phyloP scores from a whole-genome alignment of 2,113 vertebrate species.

The Nibea albiflora region DNA sequence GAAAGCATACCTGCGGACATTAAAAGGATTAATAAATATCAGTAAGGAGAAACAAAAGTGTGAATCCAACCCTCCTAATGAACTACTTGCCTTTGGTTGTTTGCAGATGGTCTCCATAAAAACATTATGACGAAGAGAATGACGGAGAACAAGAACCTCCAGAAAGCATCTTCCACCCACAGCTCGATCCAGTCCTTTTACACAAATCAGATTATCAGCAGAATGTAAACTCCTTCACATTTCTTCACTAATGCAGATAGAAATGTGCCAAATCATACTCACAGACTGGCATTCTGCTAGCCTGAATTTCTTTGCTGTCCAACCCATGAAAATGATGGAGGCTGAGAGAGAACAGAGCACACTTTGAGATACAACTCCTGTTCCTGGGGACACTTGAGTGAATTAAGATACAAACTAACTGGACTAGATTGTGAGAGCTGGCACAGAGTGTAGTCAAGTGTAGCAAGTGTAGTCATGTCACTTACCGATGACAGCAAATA shows the following conservation, averaged over 20 bases:
- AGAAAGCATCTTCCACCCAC: slow-evolving; percentile 93
- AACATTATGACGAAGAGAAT: slow-evolving; percentile 92
- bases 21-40: background rate
- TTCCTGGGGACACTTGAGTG: background rate
- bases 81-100: slow-evolving; percentile 87
- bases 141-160: slow-evolving; percentile 91
- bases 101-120: slow-evolving; percentile 91
- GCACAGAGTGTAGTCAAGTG: background rate
- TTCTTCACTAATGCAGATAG: background rate
- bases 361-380: slow-evolving; percentile 18
- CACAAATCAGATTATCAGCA: background rate
- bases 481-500: slow-evolving; percentile 91
- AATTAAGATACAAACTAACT: background rate
- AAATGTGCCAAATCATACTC: slow-evolving; percentile 73
- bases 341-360: slow-evolving; percentile 77
- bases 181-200: slow-evolving; percentile 90
- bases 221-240: accelerated
- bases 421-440: background rate
- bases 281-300: slow-evolving; percentile 89
- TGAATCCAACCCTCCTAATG: background rate
- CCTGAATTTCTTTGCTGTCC: slow-evolving; percentile 89
- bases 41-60: background rate
- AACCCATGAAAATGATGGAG: slow-evolving; percentile 90
- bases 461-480: slow-evolving; percentile 13
- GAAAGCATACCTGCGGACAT: slow-evolving; percentile 87